Conservation (phyloP, 2,888 invertebrate genomes). For the Andrena fulva region DNA sequence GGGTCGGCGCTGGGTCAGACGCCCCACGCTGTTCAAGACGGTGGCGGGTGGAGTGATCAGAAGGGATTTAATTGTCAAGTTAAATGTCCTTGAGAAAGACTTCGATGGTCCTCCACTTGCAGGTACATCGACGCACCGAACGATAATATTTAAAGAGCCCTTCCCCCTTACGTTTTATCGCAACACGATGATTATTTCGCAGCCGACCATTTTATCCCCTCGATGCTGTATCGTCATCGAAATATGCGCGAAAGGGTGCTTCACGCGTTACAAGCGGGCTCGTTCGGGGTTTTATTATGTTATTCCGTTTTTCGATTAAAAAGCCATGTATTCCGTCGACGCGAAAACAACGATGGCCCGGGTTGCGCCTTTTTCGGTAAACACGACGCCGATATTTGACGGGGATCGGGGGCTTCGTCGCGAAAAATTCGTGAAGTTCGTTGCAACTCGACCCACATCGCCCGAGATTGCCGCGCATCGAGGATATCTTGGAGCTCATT, state of each 20-base stretch:
- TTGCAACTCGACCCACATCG: conserved; percentile 21
- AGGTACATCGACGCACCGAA: not conserved
- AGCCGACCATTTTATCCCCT: conserved; percentile 9
- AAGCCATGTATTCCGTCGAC: not conserved
- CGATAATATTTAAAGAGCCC: conserved; percentile 40
- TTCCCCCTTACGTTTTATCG: conserved; percentile 18
- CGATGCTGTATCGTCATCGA: conserved; percentile 24
- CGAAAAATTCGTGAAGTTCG: not conserved
- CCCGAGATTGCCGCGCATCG: conserved; percentile 18
- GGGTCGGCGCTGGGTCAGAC: not conserved
- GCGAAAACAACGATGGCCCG: not conserved
- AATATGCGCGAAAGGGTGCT: not conserved
- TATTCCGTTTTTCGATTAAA: conserved; percentile 10
- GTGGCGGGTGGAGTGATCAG: too few relatives aligned
- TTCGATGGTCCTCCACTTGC: not conserved
- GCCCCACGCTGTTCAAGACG: not conserved
- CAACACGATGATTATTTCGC: conserved; percentile 14
- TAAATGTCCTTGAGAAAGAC: not conserved
- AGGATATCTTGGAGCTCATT: conserved; percentile 24
- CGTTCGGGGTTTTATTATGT: too few relatives aligned
- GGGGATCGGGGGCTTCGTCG: not conserved
- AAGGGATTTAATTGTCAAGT: too few relatives aligned
- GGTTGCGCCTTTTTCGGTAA: not conserved
- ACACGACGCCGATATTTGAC: not conserved
- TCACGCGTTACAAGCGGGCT: not conserved